A percentile compares a stretch with the other conserved stretches of the same genome.
Evolutionary conservation across 2,113 vertebrate genomes (phyloP).

Genomic region (Saguinus imperator): DNA sequence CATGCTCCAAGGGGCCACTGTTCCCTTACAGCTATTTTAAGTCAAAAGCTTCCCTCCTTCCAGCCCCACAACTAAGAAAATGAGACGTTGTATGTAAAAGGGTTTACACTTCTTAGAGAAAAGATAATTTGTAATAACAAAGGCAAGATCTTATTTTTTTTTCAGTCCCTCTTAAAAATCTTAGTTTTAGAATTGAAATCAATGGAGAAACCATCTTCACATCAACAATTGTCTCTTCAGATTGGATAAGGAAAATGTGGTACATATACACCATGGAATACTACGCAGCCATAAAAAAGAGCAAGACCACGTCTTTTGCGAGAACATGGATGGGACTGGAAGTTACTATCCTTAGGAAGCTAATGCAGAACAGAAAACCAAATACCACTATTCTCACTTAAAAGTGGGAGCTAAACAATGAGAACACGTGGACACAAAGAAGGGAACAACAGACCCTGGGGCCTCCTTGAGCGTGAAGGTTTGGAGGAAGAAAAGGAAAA

Average conservation of each 20-base stretch:
- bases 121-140: not conserved
- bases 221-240: rapidly evolving
- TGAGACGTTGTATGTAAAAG: not conserved
- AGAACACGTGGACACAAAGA: too few species aligned
- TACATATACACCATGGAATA: too few species aligned
- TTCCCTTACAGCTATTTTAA: not conserved
- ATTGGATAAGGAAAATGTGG: not conserved
- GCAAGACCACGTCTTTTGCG: too few species aligned
- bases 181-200: not conserved
- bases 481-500: too few species aligned
- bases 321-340: too few species aligned
- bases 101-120: not conserved
- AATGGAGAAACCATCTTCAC: not conserved
- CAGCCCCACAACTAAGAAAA: not conserved
- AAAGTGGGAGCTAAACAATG: too few species aligned
- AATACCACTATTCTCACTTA: too few species aligned
- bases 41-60: not conserved
- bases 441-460: too few species aligned
- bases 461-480: too few species aligned
- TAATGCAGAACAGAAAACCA: too few species aligned
- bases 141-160: not conserved
- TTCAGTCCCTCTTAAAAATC: not conserved
- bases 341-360: too few species aligned
- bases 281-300: too few species aligned
- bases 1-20: rapidly evolving